Evolutionary conservation across 1,140 invertebrate species (phyloP).

Genomic region (Forficula auricularia): DNA sequence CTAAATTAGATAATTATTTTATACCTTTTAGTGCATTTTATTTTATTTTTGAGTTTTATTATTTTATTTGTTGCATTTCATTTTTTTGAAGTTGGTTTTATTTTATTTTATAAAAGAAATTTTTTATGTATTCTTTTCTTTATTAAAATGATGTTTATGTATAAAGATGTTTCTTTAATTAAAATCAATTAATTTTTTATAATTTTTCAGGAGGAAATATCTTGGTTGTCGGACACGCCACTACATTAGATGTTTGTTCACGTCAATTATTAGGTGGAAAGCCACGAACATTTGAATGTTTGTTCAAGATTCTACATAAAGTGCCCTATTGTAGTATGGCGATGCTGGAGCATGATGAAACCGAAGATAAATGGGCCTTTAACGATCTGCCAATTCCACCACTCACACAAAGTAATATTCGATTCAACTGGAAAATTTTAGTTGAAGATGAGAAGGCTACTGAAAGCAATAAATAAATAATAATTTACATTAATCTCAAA

Average conservation of each 20-base stretch:
- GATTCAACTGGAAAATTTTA: constrained; percentile 66
- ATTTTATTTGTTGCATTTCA: no score
- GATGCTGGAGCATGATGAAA: constrained; percentile 28
- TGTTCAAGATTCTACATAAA: constrained; percentile 51
- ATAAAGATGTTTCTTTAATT: no score
- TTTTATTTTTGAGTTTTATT: no score
- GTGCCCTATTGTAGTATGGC: constrained; percentile 67
- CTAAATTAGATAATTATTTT: no score
- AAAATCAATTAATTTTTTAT: no score
- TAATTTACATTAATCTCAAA: no score
- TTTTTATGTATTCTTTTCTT: no score
- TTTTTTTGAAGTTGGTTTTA: no score
- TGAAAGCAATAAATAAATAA: no score
- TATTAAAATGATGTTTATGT: no score
- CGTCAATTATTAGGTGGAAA: constrained; percentile 50
- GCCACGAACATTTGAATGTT: constrained; percentile 39
- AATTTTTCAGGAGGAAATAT: constrained; percentile 44
- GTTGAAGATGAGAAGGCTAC: no score
- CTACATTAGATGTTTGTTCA: constrained; percentile 66
- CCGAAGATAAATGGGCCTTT: constrained; percentile 42
- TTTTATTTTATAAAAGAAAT: no score
- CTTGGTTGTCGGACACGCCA: constrained; percentile 69
- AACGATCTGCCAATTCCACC: constrained; percentile 60
- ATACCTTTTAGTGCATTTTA: not conserved
- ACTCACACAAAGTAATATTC: constrained; percentile 56